Evolutionary conservation across 2,113 vertebrate species (phyloP).

Genomic region (Pseudonaja textilis): DNA sequence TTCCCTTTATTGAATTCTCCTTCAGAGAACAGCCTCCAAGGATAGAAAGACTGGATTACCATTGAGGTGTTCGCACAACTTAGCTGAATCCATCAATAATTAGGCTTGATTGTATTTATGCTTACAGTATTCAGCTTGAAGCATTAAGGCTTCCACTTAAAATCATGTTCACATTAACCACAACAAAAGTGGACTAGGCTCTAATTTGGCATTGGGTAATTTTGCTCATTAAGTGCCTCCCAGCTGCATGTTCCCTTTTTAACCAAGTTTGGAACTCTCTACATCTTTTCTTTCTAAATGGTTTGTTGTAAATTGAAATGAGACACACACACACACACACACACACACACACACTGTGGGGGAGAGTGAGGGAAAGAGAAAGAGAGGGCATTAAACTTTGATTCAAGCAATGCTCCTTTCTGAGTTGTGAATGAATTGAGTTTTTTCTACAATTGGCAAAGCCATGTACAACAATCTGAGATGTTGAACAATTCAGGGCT

Average conservation of each 20-base stretch:
- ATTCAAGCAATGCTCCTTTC: slow-evolving; percentile 29
- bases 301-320: background rate
- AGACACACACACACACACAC: background rate
- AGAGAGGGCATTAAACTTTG: background rate
- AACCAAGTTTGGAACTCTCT: slow-evolving; percentile 1
- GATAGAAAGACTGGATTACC: background rate
- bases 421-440: slow-evolving; percentile 38
- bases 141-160: background rate
- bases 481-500: background rate
- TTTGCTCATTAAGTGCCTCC: slow-evolving; percentile 9
- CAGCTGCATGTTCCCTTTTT: slow-evolving; percentile 15
- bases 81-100: slow-evolving; percentile 9
- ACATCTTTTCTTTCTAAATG: background rate
- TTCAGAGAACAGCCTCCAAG: background rate
- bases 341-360: background rate
- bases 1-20: background rate
- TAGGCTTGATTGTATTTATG: slow-evolving; percentile 6
- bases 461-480: background rate
- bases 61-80: background rate
- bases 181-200: background rate
- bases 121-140: background rate
- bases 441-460: background rate
- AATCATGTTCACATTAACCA: background rate
- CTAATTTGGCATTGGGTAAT: background rate
- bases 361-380: background rate